Percentiles rank a stretch among this genome's conserved stretches.
Evolutionary conservation across 2,797 vertebrate species (phyloP).

Genomic region (Melanotaenia trifasciata): DNA sequence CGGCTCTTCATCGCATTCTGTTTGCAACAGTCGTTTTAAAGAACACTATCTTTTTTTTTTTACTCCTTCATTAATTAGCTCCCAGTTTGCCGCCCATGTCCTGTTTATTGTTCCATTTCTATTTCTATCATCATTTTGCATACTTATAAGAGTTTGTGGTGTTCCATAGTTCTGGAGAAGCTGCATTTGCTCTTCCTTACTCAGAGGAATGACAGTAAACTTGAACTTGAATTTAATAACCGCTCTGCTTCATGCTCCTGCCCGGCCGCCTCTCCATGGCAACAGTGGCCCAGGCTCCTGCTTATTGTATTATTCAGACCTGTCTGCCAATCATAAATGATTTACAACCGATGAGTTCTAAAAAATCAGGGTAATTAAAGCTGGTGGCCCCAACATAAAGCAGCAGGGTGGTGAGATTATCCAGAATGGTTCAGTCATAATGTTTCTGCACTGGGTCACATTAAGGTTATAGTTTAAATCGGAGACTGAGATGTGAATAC

Average conservation of each 20-base stretch:
- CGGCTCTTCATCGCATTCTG: too few relatives aligned
- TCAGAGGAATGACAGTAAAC: background rate
- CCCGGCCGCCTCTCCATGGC: background rate
- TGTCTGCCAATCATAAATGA: background rate
- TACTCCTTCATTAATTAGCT: too few relatives aligned
- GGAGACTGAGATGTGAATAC: too few relatives aligned
- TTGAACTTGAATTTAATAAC: background rate
- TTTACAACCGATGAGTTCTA: background rate
- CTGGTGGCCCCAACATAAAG: background rate
- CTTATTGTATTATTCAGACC: constrained; percentile 13
- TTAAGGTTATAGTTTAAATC: background rate
- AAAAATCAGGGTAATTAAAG: background rate
- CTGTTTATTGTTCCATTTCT: background rate
- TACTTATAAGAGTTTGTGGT: background rate
- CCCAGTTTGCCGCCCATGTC: background rate
- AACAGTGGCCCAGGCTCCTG: background rate
- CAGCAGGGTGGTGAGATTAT: background rate
- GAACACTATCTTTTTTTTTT: too few relatives aligned
- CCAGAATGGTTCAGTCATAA: background rate
- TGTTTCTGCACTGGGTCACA: background rate
- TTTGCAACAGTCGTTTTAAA: too few relatives aligned
- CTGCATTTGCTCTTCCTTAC: background rate
- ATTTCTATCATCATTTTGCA: background rate
- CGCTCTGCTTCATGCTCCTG: background rate
- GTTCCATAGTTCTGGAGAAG: background rate